Base-by-base conservation (phyloP, 2,888 invertebrate species). In the Frankliniella fusca region DNA sequence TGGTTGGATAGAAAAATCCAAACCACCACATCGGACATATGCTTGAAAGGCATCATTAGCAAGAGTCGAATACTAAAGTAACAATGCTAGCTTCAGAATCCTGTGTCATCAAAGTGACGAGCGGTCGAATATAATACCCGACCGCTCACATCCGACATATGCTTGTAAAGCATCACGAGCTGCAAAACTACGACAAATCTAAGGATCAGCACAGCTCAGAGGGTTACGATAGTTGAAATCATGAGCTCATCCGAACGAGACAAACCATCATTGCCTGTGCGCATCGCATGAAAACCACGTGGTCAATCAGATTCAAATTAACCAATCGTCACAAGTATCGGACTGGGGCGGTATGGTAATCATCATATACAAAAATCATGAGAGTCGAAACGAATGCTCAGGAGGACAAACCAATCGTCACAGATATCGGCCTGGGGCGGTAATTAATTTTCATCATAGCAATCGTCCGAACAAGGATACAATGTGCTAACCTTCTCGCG, bases 181-280 rank as follows among this genome's bases (percentile, higher is more conserved):
- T 61, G 15, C 61, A 18, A 20, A 18, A 61, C n/a, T 0, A 61
- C 3, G 7, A 61, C 23, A 70, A 70, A 23, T 23, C 70, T 23
- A n/a, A 20, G n/a, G 54, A 23, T 12, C 70, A 27, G 27, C 23
- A 76, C 27, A 12, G 23, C 70, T 76, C 70, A 76, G 70, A 11
- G 10, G 27, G 1, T 76, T 76, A 12, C 70, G 54, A 54, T 12
- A 15, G 9, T 9, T 27, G 27, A 23, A 27, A 76, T 76, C 70
- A 76, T 12, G 10, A 76, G 10, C 9, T 76, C 70, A 76, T 76
- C n/a, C 70, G 70, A 76, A 76, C 70, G 70, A 76, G 70, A 76
- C 70, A 23, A 38, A 38, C 38, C 38, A 38, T 38, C 38, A 38
- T 38, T 38, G 38, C 38, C 38, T 2, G 38, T 38, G 38, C 38